Base-by-base conservation (phyloP, 2,888 invertebrate genomes). In the Chrysopilus asiliformis region DNA sequence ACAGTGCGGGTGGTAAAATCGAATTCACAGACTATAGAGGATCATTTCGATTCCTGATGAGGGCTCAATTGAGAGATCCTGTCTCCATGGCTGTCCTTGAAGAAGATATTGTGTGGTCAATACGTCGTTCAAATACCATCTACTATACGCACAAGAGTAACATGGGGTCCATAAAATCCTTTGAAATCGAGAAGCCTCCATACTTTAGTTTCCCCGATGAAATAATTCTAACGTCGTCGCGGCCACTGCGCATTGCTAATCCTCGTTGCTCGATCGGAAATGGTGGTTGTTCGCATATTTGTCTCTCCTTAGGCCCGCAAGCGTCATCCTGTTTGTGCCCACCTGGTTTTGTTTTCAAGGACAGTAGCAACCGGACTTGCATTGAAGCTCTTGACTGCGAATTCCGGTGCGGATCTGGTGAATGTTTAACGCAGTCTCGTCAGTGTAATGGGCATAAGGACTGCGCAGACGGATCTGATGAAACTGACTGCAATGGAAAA, bases 261-360 rank as follows among this genome's bases (percentile, higher is more conserved):
- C 79, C 78, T 56, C 67, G 68, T 1, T 85, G 85, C 49, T 65
- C 66, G 18, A 48, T 49, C 7, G 61, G 63, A 19, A 74, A 74
- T 42, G 75, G 74, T 25, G 72, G 72, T 2, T 87, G 87, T 50
- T 76, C 79, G 3, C 79, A 84, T 53, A 58, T 85, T 8, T 87
- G 87, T 51, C 68, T 82, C 3, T 68, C 74, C 38, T 53, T 58
- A 7, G 55, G 56, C 1, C 51, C 48, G 30, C 47, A 34, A 16
- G 27, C 40, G 0, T 63, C 61, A 45, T 56, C 57, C 4, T 74
- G 74, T 41, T 51, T 71, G 1, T 90, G 90, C 53, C 81, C 87
- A 0, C 57, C 72, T 1, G 79, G 79, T 0, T 67, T 74, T 53
- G 55, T 67, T 2, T 60, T 79, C 9, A 57, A 55, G 2, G 56